Evolutionary conservation across 2,888 invertebrate species (phyloP).

Genomic region (Neuroscelio doddi): DNA sequence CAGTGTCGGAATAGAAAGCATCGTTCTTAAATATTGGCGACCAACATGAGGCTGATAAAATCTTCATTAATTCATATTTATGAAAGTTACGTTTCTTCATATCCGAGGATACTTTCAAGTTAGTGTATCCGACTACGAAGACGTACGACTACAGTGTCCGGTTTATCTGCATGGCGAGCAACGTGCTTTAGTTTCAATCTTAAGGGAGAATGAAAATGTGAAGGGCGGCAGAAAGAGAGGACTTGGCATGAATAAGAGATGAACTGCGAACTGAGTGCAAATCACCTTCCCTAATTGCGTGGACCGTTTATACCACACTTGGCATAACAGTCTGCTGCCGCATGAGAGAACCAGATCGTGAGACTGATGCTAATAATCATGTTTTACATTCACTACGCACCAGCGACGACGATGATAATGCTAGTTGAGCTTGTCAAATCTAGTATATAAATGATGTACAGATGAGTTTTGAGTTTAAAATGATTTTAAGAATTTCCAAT

Average conservation of each 20-base stretch:
- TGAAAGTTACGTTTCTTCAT: too few species aligned
- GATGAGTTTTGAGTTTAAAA: too few species aligned
- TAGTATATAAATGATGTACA: constrained; percentile 6
- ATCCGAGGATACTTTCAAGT: too few species aligned
- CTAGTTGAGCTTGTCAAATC: constrained; percentile 26
- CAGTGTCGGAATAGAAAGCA: too few species aligned
- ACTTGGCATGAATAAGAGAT: constrained; percentile 67
- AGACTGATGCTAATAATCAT: constrained; percentile 54
- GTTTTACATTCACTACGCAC: constrained; percentile 56
- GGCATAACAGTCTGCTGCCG: constrained; percentile 49
- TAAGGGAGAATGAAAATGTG: constrained; percentile 48
- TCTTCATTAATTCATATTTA: too few species aligned
- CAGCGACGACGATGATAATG: constrained; percentile 36
- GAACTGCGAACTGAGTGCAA: constrained; percentile 63
- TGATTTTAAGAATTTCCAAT: too few species aligned
- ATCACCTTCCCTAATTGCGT: constrained; percentile 70
- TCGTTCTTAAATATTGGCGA: too few species aligned
- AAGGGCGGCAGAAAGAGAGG: constrained; percentile 32
- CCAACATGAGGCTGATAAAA: too few species aligned
- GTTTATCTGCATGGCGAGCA: constrained; percentile 33
- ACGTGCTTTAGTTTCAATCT: constrained; percentile 67
- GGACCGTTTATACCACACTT: constrained; percentile 65
- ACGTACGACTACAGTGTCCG: constrained; percentile 9
- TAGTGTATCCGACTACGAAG: not conserved
- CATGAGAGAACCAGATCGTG: constrained; percentile 44